These are phyloP conservation scores for Meandrina meandrites DNA, from an alignment of 92 coral and sea anemone species.

Conservation along the genomic window DNA sequence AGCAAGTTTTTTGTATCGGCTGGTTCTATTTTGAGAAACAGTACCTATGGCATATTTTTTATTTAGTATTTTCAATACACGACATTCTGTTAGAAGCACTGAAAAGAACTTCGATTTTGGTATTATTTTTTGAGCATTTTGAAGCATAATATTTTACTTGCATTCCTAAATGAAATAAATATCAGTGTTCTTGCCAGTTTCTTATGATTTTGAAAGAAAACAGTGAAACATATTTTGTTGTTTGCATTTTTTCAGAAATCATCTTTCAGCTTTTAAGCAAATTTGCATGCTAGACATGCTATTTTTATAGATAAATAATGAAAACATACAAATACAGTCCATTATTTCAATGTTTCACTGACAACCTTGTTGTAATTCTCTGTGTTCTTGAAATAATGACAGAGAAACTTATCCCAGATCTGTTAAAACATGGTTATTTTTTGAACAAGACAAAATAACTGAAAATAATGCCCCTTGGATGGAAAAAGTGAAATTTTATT, in stretches of 20 bases:
- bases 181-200: not conserved
- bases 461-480: too few species aligned
- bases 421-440: too few species aligned
- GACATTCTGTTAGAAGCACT: not conserved
- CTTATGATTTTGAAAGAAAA: not conserved
- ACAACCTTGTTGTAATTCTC: too few species aligned
- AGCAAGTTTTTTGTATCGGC: not conserved
- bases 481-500: too few species aligned
- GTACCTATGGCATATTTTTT: not conserved
- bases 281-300: too few species aligned
- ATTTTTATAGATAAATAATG: too few species aligned
- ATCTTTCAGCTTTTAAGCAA: not conserved
- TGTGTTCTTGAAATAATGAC: too few species aligned
- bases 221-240: not conserved
- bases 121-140: not conserved
- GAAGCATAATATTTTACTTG: not conserved
- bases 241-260: not conserved
- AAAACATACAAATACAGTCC: too few species aligned
- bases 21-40: not conserved
- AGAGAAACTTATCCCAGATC: too few species aligned
- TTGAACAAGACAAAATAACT: too few species aligned
- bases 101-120: not conserved
- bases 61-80: not conserved
- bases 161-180: not conserved
- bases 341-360: too few species aligned